Evolutionary conservation across 2,888 invertebrate genomes (phyloP), one percentile per base, ranked within the genome.

Genomic region (Frankliniella intonsa): DNA sequence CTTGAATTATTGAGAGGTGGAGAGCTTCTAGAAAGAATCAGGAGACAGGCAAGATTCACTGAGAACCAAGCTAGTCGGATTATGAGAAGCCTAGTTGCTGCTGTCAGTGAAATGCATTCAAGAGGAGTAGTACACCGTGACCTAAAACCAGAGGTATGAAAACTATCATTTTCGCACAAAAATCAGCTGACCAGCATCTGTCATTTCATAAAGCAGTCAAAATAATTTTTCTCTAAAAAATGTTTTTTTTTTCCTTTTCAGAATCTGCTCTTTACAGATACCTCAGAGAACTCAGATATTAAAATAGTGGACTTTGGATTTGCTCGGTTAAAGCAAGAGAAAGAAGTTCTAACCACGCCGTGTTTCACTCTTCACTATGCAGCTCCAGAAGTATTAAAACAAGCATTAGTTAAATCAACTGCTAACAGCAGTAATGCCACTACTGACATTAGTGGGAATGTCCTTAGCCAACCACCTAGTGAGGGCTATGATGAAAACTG

Each of bases 231-330:
- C n/a, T 81, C 17, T 12, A 81, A 27, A 14, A 82, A 81, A 19
- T 62, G 11, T 55, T 27, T 79, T 25, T 80, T 81, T 38, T 38
- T 82, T 76, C 50, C 55, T 79, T 83, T 82, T 27, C 82, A 85
- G 85, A 85, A 85, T 83, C 84, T 85, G 62, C 89, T 94, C 27
- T 94, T 93, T 87, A 91, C 91, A 12, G 90, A 91, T 84, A 87
- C 88, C 69, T 88, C 87, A 83, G 90, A 90, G 83, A 87, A 90
- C 84, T 90, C 92, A 19, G 90, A 91, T 85, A 91, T 98, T 27
- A 97, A 97, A 87, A 92, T 99, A 76, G 95, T 98, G 0, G 99
- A 99, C 89, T 99, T 99, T 88, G 98, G 99, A 14, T 98, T 98
- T 89, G 97, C 98, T 22, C 90, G 95, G n/a, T 89, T 92, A 84